Evolutionary conservation across 2,113 vertebrate species (phyloP).

Genomic region (Phyllopteryx taeniolatus): DNA sequence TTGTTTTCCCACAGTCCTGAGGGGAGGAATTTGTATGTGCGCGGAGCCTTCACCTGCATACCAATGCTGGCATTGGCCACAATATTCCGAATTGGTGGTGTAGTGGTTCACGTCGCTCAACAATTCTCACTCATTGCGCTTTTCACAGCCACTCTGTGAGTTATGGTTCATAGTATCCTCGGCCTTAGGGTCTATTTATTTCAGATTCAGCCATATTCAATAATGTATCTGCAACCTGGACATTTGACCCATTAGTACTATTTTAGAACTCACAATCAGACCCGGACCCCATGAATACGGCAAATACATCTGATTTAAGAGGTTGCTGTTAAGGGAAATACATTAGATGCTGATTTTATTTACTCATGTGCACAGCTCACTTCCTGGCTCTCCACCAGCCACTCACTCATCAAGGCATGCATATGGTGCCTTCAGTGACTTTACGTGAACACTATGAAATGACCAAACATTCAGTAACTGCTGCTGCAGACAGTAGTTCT

Average conservation of each 20-base stretch:
- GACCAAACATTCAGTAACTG: not conserved
- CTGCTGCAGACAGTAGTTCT: too few species aligned
- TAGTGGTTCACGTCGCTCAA: not conserved
- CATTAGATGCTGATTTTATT: not conserved
- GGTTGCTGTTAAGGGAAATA: not conserved
- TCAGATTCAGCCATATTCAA: not conserved
- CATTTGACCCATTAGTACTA: not conserved
- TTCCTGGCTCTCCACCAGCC: not conserved
- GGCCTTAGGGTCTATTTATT: not conserved
- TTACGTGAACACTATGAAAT: not conserved
- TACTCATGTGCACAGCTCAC: not conserved
- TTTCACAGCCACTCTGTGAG: not conserved
- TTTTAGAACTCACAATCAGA: not conserved
- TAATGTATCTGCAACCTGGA: not conserved
- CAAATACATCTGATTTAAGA: not conserved
- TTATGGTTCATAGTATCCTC: not conserved
- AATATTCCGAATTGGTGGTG: not conserved
- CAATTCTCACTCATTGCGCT: not conserved
- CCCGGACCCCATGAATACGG: not conserved
- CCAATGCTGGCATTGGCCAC: not conserved
- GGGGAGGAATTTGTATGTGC: slow-evolving; percentile 32
- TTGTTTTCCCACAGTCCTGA: slow-evolving; percentile 51
- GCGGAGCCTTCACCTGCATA: slow-evolving; percentile 3
- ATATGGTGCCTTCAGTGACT: not conserved
- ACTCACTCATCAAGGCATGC: not conserved